Percentiles rank a stretch among this genome's conserved stretches.
These are phyloP conservation scores for Lymantria monacha DNA, from an alignment of 2,888 invertebrate species.

Conservation along the genomic window DNA sequence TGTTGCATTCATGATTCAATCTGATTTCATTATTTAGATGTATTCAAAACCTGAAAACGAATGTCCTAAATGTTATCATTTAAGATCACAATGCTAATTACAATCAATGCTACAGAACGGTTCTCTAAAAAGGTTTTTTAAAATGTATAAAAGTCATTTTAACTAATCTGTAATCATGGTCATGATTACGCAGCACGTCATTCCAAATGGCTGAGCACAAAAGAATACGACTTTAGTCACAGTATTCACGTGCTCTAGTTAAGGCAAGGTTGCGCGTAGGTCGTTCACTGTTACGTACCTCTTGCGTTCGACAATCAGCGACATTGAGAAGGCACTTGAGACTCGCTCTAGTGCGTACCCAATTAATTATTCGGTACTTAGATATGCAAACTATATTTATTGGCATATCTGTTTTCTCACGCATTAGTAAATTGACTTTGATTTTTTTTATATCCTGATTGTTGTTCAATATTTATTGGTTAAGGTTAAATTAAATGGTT, in stretches of 20 bases:
- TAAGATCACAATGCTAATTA: too few species aligned
- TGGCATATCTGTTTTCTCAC: constrained; percentile 21
- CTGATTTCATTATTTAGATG: too few species aligned
- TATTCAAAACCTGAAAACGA: too few species aligned
- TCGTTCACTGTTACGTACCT: constrained; percentile 17
- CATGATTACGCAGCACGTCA: constrained; percentile 5
- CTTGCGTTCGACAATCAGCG: constrained; percentile 19
- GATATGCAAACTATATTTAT: constrained; percentile 12
- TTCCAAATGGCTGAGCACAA: constrained; percentile 21
- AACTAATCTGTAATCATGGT: background rate
- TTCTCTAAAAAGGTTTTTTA: too few species aligned
- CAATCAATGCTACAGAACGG: too few species aligned
- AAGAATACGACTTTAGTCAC: constrained; percentile 17
- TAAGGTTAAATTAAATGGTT: background rate
- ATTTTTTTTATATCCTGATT: constrained; percentile 12
- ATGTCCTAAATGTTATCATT: too few species aligned
- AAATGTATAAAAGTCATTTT: too few species aligned
- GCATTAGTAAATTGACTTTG: constrained; percentile 10
- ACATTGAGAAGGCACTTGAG: constrained; percentile 47
- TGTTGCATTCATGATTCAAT: too few species aligned
- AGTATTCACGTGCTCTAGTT: constrained; percentile 50
- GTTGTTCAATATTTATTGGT: background rate
- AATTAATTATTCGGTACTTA: constrained; percentile 30
- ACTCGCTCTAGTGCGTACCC: constrained; percentile 38
- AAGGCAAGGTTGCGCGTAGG: constrained; percentile 51